Evolutionary conservation across 2,888 invertebrate genomes (phyloP), one percentile per base, ranked within the genome.

Genomic region (Callosobruchus maculatus): DNA sequence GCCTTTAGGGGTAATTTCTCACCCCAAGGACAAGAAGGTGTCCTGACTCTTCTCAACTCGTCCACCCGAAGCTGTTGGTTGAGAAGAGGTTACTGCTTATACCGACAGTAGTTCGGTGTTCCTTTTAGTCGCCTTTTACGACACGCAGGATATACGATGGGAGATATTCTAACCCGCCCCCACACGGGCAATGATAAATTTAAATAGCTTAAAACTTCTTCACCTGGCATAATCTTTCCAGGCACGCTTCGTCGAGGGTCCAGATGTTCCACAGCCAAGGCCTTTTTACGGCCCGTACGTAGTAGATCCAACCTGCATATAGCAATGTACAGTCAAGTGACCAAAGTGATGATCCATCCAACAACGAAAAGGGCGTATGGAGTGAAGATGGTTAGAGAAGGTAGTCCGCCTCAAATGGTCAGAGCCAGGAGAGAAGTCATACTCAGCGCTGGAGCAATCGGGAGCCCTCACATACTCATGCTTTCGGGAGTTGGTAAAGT

Each of bases 391-490:
- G 83, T 92, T 7, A 89, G 93, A 69, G 89, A 93, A 73, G 71
- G 71, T 20, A 93, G 93, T 0, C 89, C 89, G 73, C 90, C 89
- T 73, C 90, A 92, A 72, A 88, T 90, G 70, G 93, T 94, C 0
- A 89, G 92, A 76, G 95, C 95, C 0, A 91, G 93, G 75, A 90
- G 93, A 72, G 96, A 96, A 86, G 92, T 98, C 0, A 91, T 98
- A 7, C 88, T 96, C 80, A 94, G 95, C 0, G 95, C 97, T 0
- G 98, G 98, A 0, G 92, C 97, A 0, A 91, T 98, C 67, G 94
- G 95, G 72, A 93, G 95, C 2, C 97, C 98, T 0, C 97, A 98
- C 81, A 84, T 98, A 21, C 89, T 98, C 78, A 96, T 97, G 96
- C 85, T 98, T 9, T 96, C 96, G 73, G 98, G 98, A 0, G 91